Evolutionary conservation across 2,888 invertebrate species (phyloP), one percentile per base, ranked within the genome.

Genomic region (Nemoura dubitans): DNA sequence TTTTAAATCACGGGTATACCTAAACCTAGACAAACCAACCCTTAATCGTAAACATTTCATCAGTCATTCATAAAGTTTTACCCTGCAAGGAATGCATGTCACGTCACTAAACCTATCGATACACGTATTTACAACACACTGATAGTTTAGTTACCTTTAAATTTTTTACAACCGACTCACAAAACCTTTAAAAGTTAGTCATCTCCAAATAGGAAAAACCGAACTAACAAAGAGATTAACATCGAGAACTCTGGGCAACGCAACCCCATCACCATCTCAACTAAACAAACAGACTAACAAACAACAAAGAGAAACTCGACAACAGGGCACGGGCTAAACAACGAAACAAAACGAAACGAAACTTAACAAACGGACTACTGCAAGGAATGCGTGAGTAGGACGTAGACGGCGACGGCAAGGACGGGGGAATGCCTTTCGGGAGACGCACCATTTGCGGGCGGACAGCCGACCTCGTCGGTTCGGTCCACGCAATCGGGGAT

Each of bases 401-500:
- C 85, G 86, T 28, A 86, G 42, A 77, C 43, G 86, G 85, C 86
- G 42, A 77, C 43, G 86, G 86, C 86, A 87, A 86, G 84, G 86
- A 85, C 76, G 87, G 83, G 86, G 28, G 86, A 85, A 82, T 36
- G 85, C 83, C 59, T 77, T 83, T 59, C 25, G 59, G n/a, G 86
- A 10, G 59, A 59, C 59, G 84, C 28, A 81, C 27, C 43, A 10
- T 59, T 89, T 91, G 91, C 91, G 25, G 84, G 3, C 36, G 36
- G 76, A 80, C 88, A 88, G 81, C 86, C 82, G 21, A 25, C 76
- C 88, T 91, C 91, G 88, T 91, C 91, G 26, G 90, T 89, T 10
- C 90, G 89, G 87, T 91, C 90, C 29, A 87, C 76, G 88, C 92
- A 92, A 87, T 92, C 91, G 36, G 86, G 86, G 27, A 88, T 88